Percentiles rank a stretch among this genome's conserved stretches.
Evolutionary conservation across 2,797 vertebrate species (phyloP).

Genomic region (Sandelia bainsii): DNA sequence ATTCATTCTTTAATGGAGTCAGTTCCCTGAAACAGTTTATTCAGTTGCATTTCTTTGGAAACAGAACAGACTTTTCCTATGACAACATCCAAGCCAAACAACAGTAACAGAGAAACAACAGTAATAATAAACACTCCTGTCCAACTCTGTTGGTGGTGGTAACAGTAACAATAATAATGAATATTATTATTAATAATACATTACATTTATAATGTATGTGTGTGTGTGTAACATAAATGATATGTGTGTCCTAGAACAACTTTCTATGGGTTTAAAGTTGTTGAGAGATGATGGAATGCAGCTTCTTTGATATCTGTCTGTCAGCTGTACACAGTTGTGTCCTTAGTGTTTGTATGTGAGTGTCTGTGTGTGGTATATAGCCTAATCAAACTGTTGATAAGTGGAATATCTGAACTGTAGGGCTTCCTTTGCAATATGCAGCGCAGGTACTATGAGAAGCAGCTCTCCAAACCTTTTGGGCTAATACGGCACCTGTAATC

Average conservation of each 20-base stretch:
- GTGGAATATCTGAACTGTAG: conserved; percentile 86
- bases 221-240: conserved; percentile 78
- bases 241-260: conserved; percentile 78
- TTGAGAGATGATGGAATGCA: conserved; percentile 78
- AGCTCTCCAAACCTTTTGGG: conserved; percentile 75
- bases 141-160: conserved; percentile 59
- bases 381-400: conserved; percentile 83
- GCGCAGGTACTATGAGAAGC: conserved; percentile 84
- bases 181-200: conserved; percentile 72
- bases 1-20: conserved; percentile 73
- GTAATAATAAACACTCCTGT: conserved; percentile 74
- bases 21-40: conserved; percentile 76
- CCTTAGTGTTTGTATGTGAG: conserved; percentile 77
- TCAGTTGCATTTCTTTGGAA: conserved; percentile 73
- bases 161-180: conserved; percentile 62
- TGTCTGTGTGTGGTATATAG: conserved; percentile 77
- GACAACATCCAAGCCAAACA: conserved; percentile 84
- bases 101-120: conserved; percentile 70
- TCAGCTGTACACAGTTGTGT: conserved; percentile 79
- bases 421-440: conserved; percentile 90
- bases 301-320: conserved; percentile 79
- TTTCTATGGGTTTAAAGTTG: conserved; percentile 75
- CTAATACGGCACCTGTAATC: conserved; percentile 63
- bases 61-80: conserved; percentile 76
- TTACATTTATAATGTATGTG: conserved; percentile 74